Percentiles rank a stretch among this genome's conserved stretches.
Conservation (phyloP, 2,888 invertebrate species). For the Tricholauxania praeusta region DNA sequence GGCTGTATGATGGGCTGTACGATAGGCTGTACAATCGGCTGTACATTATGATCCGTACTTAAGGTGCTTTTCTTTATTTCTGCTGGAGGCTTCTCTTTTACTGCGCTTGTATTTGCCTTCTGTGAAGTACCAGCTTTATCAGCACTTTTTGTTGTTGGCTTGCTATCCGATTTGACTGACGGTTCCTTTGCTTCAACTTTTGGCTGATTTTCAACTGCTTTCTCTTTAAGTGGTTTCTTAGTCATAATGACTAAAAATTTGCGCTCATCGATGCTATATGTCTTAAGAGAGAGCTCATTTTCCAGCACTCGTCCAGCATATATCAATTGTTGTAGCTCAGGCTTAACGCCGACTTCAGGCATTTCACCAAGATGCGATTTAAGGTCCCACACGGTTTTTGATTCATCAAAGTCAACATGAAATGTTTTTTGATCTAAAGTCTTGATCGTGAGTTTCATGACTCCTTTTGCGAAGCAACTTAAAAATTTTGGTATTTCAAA, state of each 20-base stretch:
- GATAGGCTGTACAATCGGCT: constrained; percentile 16
- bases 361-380: constrained; percentile 72
- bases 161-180: not conserved
- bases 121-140: constrained; percentile 28
- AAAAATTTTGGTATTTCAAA: constrained; percentile 35
- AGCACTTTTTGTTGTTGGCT: constrained; percentile 21
- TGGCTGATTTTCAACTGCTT: not conserved
- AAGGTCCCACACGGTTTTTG: constrained; percentile 86
- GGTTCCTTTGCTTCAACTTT: not conserved
- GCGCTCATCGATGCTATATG: constrained; percentile 93
- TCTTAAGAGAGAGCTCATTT: constrained; percentile 84
- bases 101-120: not conserved
- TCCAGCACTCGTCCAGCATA: constrained; percentile 94
- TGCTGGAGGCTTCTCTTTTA: constrained; percentile 32
- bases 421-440: constrained; percentile 94
- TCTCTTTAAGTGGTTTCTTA: constrained; percentile 45
- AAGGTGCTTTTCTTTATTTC: constrained; percentile 41
- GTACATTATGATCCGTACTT: constrained; percentile 30
- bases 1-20: not conserved
- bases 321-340: constrained; percentile 89
- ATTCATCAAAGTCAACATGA: constrained; percentile 87
- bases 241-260: constrained; percentile 98
- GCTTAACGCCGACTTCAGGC: constrained; percentile 70
- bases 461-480: constrained; percentile 26
- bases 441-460: constrained; percentile 82